Percentiles rank a stretch among this genome's conserved stretches.
These are phyloP conservation scores for Mohoua ochrocephala DNA, from an alignment of 2,113 vertebrate species.

Conservation along the genomic window DNA sequence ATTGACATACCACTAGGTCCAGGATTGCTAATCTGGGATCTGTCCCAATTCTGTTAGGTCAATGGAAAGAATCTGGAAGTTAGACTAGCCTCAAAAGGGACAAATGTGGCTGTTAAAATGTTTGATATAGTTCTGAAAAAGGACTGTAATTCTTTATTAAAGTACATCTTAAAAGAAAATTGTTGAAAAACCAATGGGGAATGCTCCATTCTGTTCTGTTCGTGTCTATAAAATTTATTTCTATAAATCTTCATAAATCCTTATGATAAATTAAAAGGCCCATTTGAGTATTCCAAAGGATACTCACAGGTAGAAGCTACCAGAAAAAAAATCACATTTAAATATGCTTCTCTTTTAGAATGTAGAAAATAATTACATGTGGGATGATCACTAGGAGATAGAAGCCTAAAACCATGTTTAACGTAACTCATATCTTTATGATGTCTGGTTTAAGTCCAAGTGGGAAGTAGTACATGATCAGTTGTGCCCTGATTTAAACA, in stretches of 20 bases:
- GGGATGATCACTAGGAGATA: neutral
- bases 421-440: neutral
- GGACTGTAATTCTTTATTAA: neutral
- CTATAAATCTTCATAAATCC: neutral
- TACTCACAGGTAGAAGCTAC: neutral
- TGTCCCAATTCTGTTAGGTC: slow-evolving; percentile 5
- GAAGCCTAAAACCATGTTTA: neutral
- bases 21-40: slow-evolving; percentile 16
- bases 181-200: neutral
- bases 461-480: neutral
- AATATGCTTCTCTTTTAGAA: neutral
- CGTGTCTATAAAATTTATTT: neutral
- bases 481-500: slow-evolving; percentile 26
- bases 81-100: neutral
- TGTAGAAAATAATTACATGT: neutral
- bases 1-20: neutral
- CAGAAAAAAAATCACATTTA: neutral
- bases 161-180: neutral
- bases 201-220: neutral
- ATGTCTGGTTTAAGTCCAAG: neutral
- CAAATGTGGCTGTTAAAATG: neutral
- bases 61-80: neutral
- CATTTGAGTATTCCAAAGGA: neutral
- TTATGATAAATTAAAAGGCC: neutral
- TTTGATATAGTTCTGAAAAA: neutral